Percentiles rank a stretch among this genome's conserved stretches.
These are phyloP conservation scores for Diachasma alloeum DNA, from an alignment of 1,140 invertebrate species.

Conservation along the genomic window DNA sequence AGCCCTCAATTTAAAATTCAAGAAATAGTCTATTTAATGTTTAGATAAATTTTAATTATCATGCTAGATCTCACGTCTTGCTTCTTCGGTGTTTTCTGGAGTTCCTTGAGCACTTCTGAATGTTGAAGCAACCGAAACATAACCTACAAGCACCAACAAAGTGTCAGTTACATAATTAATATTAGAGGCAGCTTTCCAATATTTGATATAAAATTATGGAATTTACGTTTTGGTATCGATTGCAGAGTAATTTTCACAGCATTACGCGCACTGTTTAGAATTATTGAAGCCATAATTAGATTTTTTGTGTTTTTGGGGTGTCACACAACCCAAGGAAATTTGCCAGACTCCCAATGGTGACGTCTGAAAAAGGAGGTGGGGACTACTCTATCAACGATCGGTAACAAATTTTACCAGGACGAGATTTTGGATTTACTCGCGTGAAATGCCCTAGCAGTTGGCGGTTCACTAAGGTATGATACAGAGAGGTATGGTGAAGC, in stretches of 20 bases:
- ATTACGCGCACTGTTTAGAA: constrained; percentile 28
- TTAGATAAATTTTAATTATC: too few species aligned
- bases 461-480: too few species aligned
- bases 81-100: constrained; percentile 27
- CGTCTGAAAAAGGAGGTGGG: too few species aligned
- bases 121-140: constrained; percentile 25
- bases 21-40: too few species aligned
- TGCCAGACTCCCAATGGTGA: too few species aligned
- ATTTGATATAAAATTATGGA: neutral
- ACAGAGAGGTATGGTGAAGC: too few species aligned
- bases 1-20: too few species aligned
- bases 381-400: too few species aligned
- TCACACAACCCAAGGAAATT: neutral
- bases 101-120: constrained; percentile 20
- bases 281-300: constrained; percentile 31
- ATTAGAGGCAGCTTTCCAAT: neutral
- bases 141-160: constrained; percentile 27
- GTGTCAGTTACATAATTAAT: constrained; percentile 25
- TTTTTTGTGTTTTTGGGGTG: neutral
- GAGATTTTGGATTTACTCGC: too few species aligned
- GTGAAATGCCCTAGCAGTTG: too few species aligned
- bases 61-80: constrained; percentile 27
- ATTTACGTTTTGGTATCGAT: constrained; percentile 31
- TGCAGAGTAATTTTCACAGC: constrained; percentile 6
- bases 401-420: too few species aligned